These are phyloP conservation scores for Limnodromus scolopaceus DNA, from an alignment of 2,797 vertebrate genomes.

Conservation along the genomic window DNA sequence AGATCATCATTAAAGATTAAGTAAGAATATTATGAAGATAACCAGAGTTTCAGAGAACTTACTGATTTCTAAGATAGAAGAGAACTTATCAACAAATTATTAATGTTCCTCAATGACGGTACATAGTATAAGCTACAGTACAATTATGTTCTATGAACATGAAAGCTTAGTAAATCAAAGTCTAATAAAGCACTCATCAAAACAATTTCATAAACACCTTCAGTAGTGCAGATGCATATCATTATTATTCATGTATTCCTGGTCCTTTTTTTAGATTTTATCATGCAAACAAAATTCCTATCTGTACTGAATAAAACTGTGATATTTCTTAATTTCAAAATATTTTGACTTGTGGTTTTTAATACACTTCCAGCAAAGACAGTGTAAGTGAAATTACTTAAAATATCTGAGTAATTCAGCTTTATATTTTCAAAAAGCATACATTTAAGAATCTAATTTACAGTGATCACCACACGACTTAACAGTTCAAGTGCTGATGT, in stretches of 20 bases:
- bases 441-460: neutral
- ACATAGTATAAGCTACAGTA: neutral
- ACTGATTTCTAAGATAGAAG: neutral
- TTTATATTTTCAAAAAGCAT: neutral
- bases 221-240: neutral
- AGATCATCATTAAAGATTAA: neutral
- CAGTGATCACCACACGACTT: neutral
- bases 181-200: neutral
- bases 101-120: neutral
- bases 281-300: constrained; percentile 2
- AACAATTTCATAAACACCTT: constrained; percentile 10
- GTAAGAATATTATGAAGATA: neutral
- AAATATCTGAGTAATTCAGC: neutral
- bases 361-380: neutral
- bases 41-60: neutral
- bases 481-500: neutral
- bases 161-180: neutral
- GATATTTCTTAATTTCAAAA: constrained; percentile 9
- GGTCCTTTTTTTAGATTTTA: neutral
- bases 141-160: neutral
- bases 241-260: constrained; percentile 16
- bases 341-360: constrained; percentile 27
- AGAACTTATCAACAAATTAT: neutral
- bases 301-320: neutral
- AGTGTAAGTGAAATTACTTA: neutral